phyloP scores from a whole-genome alignment of 2,888 invertebrate species.

The Prosapia bicincta region DNA sequence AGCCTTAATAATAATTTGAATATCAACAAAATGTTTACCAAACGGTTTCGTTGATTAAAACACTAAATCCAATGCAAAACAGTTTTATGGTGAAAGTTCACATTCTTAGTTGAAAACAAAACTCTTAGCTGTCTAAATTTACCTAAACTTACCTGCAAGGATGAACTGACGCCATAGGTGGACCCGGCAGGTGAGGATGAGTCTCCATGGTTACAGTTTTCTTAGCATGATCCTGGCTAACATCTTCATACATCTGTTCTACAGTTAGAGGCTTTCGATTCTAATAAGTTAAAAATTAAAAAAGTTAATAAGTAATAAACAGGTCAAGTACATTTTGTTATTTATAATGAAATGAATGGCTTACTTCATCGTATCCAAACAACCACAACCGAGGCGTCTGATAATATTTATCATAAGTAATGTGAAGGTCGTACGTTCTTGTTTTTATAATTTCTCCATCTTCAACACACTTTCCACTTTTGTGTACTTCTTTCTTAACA shows the following conservation, averaged over 20 bases:
- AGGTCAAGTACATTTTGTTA: too few relatives aligned
- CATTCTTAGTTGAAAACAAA: too few relatives aligned
- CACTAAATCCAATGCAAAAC: too few relatives aligned
- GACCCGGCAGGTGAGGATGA: slow-evolving; percentile 95
- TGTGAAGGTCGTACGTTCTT: slow-evolving; percentile 97
- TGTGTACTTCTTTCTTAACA: slow-evolving; percentile 19
- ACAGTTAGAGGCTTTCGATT: slow-evolving; percentile 83
- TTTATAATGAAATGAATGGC: slow-evolving; percentile 16
- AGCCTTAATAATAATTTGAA: too few relatives aligned
- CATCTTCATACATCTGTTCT: slow-evolving; percentile 98
- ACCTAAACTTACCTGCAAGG: slow-evolving; percentile 80
- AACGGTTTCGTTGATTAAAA: too few relatives aligned
- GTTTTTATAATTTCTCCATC: slow-evolving; percentile 88
- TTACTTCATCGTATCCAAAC: slow-evolving; percentile 94
- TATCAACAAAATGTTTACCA: too few relatives aligned
- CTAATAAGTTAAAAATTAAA: slow-evolving; percentile 47
- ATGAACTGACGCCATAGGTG: slow-evolving; percentile 96
- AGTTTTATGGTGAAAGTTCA: too few relatives aligned
- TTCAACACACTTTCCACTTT: slow-evolving; percentile 42
- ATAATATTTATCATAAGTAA: slow-evolving; percentile 99
- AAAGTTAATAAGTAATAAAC: not conserved
- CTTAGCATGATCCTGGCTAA: slow-evolving; percentile 98
- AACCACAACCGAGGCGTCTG: slow-evolving; percentile 99
- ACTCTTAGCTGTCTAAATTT: too few relatives aligned
- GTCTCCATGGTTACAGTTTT: slow-evolving; percentile 99